Conservation (phyloP, 1,140 invertebrate species). For the Calycopis cecrops region DNA sequence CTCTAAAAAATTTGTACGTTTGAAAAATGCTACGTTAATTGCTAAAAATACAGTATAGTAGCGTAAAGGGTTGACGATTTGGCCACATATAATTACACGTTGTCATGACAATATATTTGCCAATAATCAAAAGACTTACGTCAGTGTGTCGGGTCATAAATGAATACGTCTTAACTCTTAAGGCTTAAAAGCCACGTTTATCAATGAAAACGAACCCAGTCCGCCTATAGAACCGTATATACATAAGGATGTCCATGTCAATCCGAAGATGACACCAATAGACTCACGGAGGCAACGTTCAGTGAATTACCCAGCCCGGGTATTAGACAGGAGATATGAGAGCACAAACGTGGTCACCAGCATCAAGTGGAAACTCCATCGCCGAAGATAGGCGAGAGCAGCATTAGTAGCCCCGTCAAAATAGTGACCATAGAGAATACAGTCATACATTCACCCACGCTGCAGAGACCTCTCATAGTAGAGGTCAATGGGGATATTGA, state of each 20-base stretch:
- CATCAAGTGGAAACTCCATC: constrained; percentile 63
- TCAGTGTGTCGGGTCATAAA: too few relatives aligned
- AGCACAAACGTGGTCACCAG: constrained; percentile 60
- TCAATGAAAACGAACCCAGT: constrained; percentile 52
- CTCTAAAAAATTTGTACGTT: too few relatives aligned
- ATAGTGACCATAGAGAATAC: constrained; percentile 49
- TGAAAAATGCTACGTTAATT: too few relatives aligned
- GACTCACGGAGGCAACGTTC: constrained; percentile 53
- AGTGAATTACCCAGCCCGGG: constrained; percentile 48
- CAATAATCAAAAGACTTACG: too few relatives aligned
- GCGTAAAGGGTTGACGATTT: too few relatives aligned
- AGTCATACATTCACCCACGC: constrained; percentile 57
- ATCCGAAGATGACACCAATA: constrained; percentile 72
- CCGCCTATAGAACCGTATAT: constrained; percentile 52
- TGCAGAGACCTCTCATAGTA: constrained; percentile 53
- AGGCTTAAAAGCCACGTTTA: too few relatives aligned
- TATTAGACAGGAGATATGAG: constrained; percentile 54
- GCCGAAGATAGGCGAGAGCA: constrained; percentile 45
- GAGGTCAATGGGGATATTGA: constrained; percentile 53
- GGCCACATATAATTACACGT: too few relatives aligned
- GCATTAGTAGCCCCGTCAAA: constrained; percentile 26
- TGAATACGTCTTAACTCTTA: too few relatives aligned
- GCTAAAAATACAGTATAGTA: too few relatives aligned
- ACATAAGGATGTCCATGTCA: constrained; percentile 72
- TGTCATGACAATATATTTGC: too few relatives aligned